Base-by-base conservation (phyloP, 2,888 invertebrate species). In the Cremastinae sp. region DNA sequence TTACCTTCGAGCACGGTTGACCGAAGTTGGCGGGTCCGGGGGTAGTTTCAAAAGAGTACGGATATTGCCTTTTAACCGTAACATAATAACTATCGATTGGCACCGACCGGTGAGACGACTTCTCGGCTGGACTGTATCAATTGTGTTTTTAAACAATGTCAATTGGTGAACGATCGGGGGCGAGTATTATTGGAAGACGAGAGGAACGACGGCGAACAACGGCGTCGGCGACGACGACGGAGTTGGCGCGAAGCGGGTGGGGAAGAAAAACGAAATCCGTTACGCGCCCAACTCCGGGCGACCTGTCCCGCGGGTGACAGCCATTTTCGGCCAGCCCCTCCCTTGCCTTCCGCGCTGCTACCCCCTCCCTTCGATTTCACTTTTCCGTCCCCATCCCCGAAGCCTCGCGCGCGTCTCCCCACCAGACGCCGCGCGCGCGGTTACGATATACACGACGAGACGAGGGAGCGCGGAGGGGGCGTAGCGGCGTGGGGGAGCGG, bases 321-420 rank as follows among this genome's bases (percentile, higher is more conserved):
- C 88, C 88, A 88, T 88, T 88, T 88, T 88, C 84, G 85, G 81
- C 56, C 81, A 86, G 88, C 88, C 88, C 88, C 88, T 88, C 88
- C 88, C 88, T 88, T 88, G 81, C 82, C 82, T 84, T 85, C 81
- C 82, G 14, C 4, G n/a, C n/a, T n/a, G n/a, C 18, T 12, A 12
- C 41, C 41, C 43, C 16, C 69, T 41, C 1, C 12, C 45, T 16
- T 53, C 22, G 8, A 36, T 43, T 78, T 79, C 78, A 77, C 80
- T 80, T 38, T 80, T 81, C 79, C 78, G 78, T 74, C 78, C 68
- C 16, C 56, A 68, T 14, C 51, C 54, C 74, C 20, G n/a, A 18
- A 5, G 34, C 34, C 9, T 7, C 54, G 12, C 9, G 7, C 28
- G 2, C 0, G 5, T 28, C 5, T 41, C 54, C 43, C 71, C 22